Base-by-base conservation (phyloP, 2,797 vertebrate genomes). In the Anguilla marmorata region DNA sequence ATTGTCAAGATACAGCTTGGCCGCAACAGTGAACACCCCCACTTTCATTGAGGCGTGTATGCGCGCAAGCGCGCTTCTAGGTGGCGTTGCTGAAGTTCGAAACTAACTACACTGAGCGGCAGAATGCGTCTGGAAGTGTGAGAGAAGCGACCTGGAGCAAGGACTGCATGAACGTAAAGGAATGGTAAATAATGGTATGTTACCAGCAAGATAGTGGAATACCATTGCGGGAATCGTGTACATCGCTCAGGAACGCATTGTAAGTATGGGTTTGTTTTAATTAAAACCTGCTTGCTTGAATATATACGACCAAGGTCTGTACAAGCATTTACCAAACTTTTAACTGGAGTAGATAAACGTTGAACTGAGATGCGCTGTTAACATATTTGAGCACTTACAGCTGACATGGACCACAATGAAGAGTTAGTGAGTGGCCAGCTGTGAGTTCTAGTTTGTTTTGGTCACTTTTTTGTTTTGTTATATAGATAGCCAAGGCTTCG, bases 1-100 rank as follows among this genome's bases (percentile, higher is more conserved):
- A 3, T 76, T 76, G 74, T 41, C 30, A 37, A 16, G 45, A 82
- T 14, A 24, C 21, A 19, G 41, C 24, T 24, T 50, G 41, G 79
- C 41, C 79, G 74, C 33, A 9, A 21, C 21, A 50, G 45, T 48
- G 24, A 48, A 48, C 79, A 50, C 74, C 74, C 79, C 83, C 27
- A 56, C 48, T 24, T 58, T 58, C 50, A 50, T 30, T 30, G 83
- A 84, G 84, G 84, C 48, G 82, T 27, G 60, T 66, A 52, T 52
- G 41, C 66, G 89, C 89, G 89, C 89, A 89, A 72, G 89, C 89
- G 89, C 86, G 89, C 41, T 50, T 48, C 24, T 21, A 30, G 48
- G 63, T 80, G 33, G 84, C 76, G 84, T 74, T 86, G 56, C 72
- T 72, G 60, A 83, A 86, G 86, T 87, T 89, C 87, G 69, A 88